Evolutionary conservation across 2,113 vertebrate genomes (phyloP).

Genomic region (Takifugu bimaculatus): DNA sequence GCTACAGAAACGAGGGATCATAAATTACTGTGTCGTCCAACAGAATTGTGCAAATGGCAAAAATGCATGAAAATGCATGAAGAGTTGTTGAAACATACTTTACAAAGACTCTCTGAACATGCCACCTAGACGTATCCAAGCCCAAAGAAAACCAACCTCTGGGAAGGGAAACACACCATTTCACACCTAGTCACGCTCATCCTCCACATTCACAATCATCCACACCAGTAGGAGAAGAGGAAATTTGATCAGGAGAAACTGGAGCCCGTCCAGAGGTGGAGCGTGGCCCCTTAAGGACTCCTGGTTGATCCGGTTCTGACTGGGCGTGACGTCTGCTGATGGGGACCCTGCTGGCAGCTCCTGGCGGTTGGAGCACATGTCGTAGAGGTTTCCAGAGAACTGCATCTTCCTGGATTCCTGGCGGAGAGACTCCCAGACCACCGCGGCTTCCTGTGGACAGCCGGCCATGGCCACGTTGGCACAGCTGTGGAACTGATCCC

Average conservation of each 20-base stretch:
- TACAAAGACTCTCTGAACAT: conserved; percentile 65
- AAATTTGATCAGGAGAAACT: conserved; percentile 36
- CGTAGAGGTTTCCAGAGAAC: conserved; percentile 91
- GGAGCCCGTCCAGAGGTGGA: background rate
- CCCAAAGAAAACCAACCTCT: conserved; percentile 29
- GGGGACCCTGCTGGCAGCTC: conserved; percentile 55
- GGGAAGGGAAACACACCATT: conserved; percentile 55
- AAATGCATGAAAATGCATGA: conserved; percentile 41
- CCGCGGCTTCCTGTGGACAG: conserved; percentile 87
- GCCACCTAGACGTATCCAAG: conserved; percentile 48
- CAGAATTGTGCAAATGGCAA: conserved; percentile 23
- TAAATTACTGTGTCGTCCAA: conserved; percentile 14
- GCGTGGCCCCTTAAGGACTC: conserved; percentile 78
- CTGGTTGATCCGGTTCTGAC: conserved; percentile 81
- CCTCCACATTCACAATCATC: conserved; percentile 14
- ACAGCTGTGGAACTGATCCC: conserved; percentile 92
- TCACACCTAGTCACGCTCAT: conserved; percentile 48
- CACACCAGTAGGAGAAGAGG: conserved; percentile 52
- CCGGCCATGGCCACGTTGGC: conserved; percentile 83
- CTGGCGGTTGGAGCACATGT: conserved; percentile 82
- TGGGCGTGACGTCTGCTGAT: conserved; percentile 44
- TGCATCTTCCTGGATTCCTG: conserved; percentile 92
- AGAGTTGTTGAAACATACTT: conserved; percentile 45
- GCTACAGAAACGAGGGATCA: too few relatives aligned
- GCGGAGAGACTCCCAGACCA: conserved; percentile 91